These are phyloP conservation scores for Zosterops lateralis DNA, from an alignment of 2,113 vertebrate species.

Conservation along the genomic window DNA sequence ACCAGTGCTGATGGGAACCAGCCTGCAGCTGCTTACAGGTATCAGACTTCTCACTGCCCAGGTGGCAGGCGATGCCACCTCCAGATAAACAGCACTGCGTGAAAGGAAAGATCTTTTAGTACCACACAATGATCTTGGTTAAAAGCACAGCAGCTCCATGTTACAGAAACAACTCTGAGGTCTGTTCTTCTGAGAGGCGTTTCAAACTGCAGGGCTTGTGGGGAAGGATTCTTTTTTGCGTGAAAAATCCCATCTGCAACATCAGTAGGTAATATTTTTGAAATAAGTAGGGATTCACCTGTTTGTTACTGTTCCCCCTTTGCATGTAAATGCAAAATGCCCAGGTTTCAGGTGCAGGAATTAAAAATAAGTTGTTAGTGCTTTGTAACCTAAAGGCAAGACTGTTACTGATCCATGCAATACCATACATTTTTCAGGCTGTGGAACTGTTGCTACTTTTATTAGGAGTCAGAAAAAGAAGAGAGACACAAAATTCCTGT, in stretches of 20 bases:
- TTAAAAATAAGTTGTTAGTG: background rate
- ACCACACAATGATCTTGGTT: slow-evolving; percentile 12
- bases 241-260: background rate
- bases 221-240: background rate
- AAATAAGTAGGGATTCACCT: background rate
- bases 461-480: background rate
- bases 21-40: slow-evolving; percentile 85
- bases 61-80: background rate
- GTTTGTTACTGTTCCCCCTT: background rate
- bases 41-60: background rate
- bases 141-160: background rate
- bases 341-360: background rate
- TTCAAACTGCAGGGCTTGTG: background rate
- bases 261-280: background rate
- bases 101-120: background rate
- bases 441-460: background rate
- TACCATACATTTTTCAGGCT: background rate
- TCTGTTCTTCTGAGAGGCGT: background rate
- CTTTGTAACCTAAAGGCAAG: background rate
- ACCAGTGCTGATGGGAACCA: slow-evolving; percentile 73
- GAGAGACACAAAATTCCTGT: background rate
- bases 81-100: background rate
- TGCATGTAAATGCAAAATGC: background rate
- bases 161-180: background rate
- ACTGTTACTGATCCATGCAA: background rate